These are phyloP conservation scores for Scaptomyza pallida DNA, from an alignment of 1,140 invertebrate genomes.

Conservation along the genomic window DNA sequence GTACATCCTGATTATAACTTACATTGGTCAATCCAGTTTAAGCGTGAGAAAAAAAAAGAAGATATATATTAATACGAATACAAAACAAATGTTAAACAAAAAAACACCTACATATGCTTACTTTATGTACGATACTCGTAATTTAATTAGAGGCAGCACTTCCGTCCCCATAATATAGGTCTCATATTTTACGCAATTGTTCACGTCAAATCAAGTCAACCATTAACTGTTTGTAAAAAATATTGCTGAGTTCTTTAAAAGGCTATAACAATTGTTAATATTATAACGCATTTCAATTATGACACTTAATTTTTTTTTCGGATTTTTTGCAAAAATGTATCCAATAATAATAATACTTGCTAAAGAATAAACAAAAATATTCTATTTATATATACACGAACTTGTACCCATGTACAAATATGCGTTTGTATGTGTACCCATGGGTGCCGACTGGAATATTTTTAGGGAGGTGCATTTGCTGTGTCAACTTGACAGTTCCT, in stretches of 20 bases:
- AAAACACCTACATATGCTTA: background rate
- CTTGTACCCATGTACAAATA: too few species aligned
- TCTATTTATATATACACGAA: background rate
- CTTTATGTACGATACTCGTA: conserved; percentile 18
- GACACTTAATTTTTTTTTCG: background rate
- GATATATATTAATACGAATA: conserved; percentile 19
- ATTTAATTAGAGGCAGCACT: conserved; percentile 56
- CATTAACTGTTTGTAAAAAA: too few species aligned
- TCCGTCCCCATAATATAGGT: conserved; percentile 67
- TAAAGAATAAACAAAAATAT: background rate
- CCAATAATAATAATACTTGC: too few species aligned
- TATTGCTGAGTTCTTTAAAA: too few species aligned
- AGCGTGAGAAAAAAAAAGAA: conserved; percentile 37
- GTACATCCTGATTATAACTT: conserved; percentile 61
- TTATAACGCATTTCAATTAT: background rate
- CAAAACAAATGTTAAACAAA: conserved; percentile 10
- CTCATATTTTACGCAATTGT: conserved; percentile 32
- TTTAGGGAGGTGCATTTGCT: too few species aligned
- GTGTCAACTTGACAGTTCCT: too few species aligned
- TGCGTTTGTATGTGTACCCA: too few species aligned
- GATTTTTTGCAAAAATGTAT: too few species aligned
- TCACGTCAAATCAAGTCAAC: background rate
- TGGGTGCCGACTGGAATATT: too few species aligned
- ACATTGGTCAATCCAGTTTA: conserved; percentile 42
- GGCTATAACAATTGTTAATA: too few species aligned